Percentiles rank a stretch among this genome's conserved stretches.
Conservation (phyloP, 2,888 invertebrate genomes). For the Belgica antarctica region DNA sequence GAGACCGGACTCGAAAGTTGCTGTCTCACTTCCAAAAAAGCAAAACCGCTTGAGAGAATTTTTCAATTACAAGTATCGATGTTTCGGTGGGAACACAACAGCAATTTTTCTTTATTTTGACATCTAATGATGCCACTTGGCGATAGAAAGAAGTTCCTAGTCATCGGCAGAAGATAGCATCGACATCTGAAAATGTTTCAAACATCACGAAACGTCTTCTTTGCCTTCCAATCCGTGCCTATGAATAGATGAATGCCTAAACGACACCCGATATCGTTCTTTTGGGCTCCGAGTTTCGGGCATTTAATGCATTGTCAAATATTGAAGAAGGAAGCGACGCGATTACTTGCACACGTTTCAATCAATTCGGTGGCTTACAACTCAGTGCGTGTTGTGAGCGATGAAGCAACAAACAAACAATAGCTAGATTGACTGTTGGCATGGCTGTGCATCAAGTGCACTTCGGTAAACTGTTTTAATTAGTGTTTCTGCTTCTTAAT, state of each 20-base stretch:
- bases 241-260: not conserved
- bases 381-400: not conserved
- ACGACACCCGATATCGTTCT: too few relatives aligned
- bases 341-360: constrained; percentile 30
- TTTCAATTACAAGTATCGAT: constrained; percentile 41
- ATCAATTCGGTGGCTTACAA: not conserved
- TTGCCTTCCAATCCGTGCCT: not conserved
- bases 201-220: not conserved
- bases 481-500: constrained; percentile 40
- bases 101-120: not conserved
- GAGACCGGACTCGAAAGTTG: constrained; percentile 29
- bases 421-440: not conserved
- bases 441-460: constrained; percentile 19
- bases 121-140: constrained; percentile 40
- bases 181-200: not conserved
- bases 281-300: too few relatives aligned
- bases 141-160: constrained; percentile 31
- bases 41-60: too few relatives aligned
- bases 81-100: constrained; percentile 6
- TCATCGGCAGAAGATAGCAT: not conserved
- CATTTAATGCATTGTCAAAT: constrained; percentile 31
- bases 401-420: constrained; percentile 13
- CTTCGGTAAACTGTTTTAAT: constrained; percentile 26
- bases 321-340: constrained; percentile 32
- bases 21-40: constrained; percentile 39